These are phyloP conservation scores for Drosophila infuscata DNA, from an alignment of 2,888 invertebrate species.

Conservation along the genomic window DNA sequence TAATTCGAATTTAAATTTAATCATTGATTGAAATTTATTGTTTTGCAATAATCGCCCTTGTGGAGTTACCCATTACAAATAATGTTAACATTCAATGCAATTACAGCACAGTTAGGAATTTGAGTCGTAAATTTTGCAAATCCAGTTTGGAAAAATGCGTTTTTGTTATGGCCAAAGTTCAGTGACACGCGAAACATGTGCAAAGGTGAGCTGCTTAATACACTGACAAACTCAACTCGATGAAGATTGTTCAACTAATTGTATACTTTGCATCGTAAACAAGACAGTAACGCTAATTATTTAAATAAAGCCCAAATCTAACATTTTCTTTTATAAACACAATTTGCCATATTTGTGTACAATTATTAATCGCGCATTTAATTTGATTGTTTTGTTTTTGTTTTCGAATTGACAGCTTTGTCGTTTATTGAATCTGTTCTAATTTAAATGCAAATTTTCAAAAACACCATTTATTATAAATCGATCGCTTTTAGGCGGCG, in stretches of 20 bases:
- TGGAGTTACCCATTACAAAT: conserved; percentile 13
- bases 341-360: conserved; percentile 10
- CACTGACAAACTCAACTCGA: conserved; percentile 16
- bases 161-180: conserved; percentile 39
- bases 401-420: conserved; percentile 27
- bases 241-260: conserved; percentile 47
- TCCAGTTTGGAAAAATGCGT: conserved; percentile 47
- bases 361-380: conserved; percentile 16
- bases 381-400: conserved; percentile 42
- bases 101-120: conserved; percentile 33
- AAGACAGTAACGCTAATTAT: conserved; percentile 27
- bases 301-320: conserved; percentile 1
- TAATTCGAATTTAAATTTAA: conserved; percentile 1
- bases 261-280: conserved; percentile 28
- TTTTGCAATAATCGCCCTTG: neutral
- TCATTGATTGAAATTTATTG: neutral
- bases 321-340: neutral
- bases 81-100: conserved; percentile 22
- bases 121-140: conserved; percentile 52
- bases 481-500: conserved; percentile 50
- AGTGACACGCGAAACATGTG: conserved; percentile 40
- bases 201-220: conserved; percentile 28
- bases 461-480: conserved; percentile 65
- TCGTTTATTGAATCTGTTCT: conserved; percentile 65
- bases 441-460: conserved; percentile 78